Conservation (phyloP, 2,888 invertebrate genomes). For the Biston stratarius region DNA sequence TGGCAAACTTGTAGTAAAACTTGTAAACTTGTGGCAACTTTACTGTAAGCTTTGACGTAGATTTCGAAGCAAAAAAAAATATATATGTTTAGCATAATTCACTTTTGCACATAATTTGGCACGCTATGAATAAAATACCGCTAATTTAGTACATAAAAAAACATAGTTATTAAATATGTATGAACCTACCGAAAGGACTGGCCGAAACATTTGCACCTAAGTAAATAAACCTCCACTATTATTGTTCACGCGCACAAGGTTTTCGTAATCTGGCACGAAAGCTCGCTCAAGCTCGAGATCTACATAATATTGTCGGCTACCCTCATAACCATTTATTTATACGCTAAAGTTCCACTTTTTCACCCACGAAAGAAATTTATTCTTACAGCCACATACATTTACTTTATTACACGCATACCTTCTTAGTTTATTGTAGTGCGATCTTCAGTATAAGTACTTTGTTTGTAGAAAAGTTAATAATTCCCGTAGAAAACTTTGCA, state of each 20-base stretch:
- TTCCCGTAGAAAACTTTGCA: slow-evolving; percentile 4
- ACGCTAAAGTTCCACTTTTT: slow-evolving; percentile 33
- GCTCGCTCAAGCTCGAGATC: slow-evolving; percentile 24
- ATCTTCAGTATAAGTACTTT: slow-evolving; percentile 32
- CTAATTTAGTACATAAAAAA: too few species aligned
- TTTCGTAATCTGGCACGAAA: slow-evolving; percentile 31
- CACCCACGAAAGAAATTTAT: slow-evolving; percentile 29
- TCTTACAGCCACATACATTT: slow-evolving; percentile 33
- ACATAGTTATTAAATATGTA: too few species aligned
- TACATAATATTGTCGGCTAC: slow-evolving; percentile 35
- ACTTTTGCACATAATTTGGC: too few species aligned
- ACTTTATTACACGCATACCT: slow-evolving; percentile 30
- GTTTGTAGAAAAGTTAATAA: slow-evolving; percentile 29
- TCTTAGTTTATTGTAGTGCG: slow-evolving; percentile 21
- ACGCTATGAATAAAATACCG: too few species aligned
- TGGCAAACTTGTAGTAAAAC: too few species aligned
- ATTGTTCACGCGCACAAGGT: slow-evolving; percentile 19
- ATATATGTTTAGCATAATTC: too few species aligned
- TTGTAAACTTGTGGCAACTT: too few species aligned
- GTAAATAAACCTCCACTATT: slow-evolving; percentile 12
- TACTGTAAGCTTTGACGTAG: too few species aligned
- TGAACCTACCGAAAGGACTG: too few species aligned
- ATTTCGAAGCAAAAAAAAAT: too few species aligned
- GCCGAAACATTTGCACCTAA: neutral
- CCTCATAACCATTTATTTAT: slow-evolving; percentile 39